Base-by-base conservation (phyloP, 1,140 invertebrate genomes). In the Andrena cerasifolii region DNA sequence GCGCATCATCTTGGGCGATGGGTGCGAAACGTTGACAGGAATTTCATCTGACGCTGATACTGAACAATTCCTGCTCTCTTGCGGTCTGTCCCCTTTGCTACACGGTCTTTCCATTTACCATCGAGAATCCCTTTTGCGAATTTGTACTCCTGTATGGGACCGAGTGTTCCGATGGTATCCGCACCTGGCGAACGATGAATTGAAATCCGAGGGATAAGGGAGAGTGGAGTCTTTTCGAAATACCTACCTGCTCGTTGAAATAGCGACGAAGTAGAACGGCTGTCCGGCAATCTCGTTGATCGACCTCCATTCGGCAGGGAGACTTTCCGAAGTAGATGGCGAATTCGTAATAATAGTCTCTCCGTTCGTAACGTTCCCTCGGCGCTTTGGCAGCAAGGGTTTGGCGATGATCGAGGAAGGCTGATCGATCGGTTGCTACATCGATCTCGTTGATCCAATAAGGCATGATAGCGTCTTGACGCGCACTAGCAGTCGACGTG, bases 381-480 rank as follows among this genome's bases (percentile, higher is more conserved):
- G 0, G 12, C 5, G 33, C 28, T 3, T 67, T 31, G 24, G 8
- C 18, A 45, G 16, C 28, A 49, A 12, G 21, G 14, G 40, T 0
- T 47, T 2, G 10, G 18, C 47, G n/a, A 28, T 47, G 54, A 45
- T 21, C 8, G n/a, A 28, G 61, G 18, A 43, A 59, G 51, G 47
- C 14, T 12, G 51, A 12, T 21, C 24, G 28, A 6, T 3, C 16
- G 21, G 33, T 51, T 28, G 24, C 68, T 68, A 68, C 63, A 70
- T 82, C 72, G 80, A 82, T 82, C 45, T 70, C 71, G 4, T 24
- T 67, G 75, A 80, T 81, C 53, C 18, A 31, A 54, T 58, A 36
- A n/a, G 3, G 36, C 43, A 65, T 81, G 65, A 82, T 82, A 56
- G 47, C 49, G 49, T 65, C 28, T 36, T 51, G 36, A 49, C 40